phyloP scores from a whole-genome alignment of 2,113 vertebrate species.

The Gymnarchus niloticus region DNA sequence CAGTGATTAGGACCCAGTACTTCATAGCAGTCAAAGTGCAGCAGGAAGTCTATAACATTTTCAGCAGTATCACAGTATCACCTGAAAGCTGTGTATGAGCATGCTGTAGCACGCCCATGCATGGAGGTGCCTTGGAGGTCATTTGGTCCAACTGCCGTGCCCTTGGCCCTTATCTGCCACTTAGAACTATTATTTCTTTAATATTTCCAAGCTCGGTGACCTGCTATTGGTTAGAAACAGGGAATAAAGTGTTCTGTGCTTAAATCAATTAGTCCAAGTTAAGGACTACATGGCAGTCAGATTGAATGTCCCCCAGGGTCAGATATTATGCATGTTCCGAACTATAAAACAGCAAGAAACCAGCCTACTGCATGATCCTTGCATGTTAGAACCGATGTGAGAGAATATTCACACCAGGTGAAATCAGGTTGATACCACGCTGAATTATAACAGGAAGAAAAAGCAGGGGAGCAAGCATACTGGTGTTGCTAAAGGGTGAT shows the following conservation, averaged over 20 bases:
- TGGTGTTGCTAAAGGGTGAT: neutral
- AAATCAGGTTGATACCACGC: neutral
- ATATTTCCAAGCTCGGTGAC: neutral
- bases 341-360: neutral
- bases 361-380: constrained; percentile 50
- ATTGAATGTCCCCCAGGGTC: neutral
- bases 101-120: constrained; percentile 55
- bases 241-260: neutral
- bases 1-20: neutral
- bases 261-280: neutral
- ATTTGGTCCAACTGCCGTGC: neutral
- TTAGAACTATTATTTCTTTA: neutral
- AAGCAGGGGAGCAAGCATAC: too few relatives aligned
- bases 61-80: neutral
- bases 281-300: neutral
- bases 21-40: neutral
- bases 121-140: constrained; percentile 30
- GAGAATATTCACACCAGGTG: neutral
- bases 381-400: constrained; percentile 29
- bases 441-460: too few relatives aligned
- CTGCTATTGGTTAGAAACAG: neutral
- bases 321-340: constrained; percentile 25
- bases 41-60: neutral
- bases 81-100: neutral
- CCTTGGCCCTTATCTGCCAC: neutral